A percentile compares a stretch with the other conserved stretches of the same genome.
Conservation (phyloP, 2,113 vertebrate species). For the Colistium nudipinnis region DNA sequence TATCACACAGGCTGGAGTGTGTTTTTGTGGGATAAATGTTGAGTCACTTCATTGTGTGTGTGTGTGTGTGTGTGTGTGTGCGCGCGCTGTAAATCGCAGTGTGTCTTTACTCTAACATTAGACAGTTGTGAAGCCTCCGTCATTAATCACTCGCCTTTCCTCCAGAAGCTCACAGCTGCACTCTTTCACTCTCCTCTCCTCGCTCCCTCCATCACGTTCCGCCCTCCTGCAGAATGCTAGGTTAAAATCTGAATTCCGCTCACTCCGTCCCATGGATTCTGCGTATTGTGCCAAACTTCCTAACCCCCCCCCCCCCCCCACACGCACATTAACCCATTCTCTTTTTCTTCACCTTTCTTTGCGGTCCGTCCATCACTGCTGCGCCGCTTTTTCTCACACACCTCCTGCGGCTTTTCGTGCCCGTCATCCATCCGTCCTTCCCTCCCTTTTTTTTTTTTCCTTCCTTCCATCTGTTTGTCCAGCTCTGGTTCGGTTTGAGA, state of each 20-base stretch:
- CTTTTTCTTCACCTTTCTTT: constrained; percentile 21
- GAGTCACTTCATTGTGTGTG: background rate
- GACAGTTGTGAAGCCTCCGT: constrained; percentile 43
- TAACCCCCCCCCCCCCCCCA: background rate
- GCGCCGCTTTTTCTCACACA: constrained; percentile 2
- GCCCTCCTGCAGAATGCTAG: constrained; percentile 9
- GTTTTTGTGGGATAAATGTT: background rate
- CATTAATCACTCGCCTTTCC: constrained; percentile 43
- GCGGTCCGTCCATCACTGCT: constrained; percentile 15
- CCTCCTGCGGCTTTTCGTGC: constrained; percentile 49
- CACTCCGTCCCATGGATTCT: constrained; percentile 54
- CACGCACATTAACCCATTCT: constrained; percentile 9
- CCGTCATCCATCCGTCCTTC: constrained; percentile 14
- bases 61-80: constrained; percentile 1
- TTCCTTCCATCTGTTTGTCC: constrained; percentile 59
- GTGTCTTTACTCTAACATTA: background rate
- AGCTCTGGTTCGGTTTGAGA: constrained; percentile 48
- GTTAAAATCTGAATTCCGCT: constrained; percentile 69
- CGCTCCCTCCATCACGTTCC: background rate
- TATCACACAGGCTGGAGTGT: background rate
- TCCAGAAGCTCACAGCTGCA: constrained; percentile 47
- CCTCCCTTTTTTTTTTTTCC: constrained; percentile 32
- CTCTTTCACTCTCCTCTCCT: constrained; percentile 31
- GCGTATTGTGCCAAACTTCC: constrained; percentile 36
- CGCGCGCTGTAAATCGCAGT: constrained; percentile 6